Conservation (phyloP, 2,888 invertebrate species). For the Ophioninae sp. region DNA sequence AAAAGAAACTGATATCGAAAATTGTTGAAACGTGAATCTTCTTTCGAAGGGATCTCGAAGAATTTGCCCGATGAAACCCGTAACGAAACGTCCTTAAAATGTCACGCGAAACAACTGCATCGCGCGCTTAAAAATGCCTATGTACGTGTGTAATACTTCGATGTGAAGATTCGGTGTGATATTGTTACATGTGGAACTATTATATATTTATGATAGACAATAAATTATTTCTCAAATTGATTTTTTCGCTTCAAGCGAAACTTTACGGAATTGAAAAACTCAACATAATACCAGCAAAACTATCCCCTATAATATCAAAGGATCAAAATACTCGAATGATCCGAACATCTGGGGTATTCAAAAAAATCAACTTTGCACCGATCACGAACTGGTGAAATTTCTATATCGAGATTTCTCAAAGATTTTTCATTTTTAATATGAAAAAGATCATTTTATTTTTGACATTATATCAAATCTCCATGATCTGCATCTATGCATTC, state of each 20-base stretch:
- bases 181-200: constrained; percentile 48
- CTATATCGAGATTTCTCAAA: too few relatives aligned
- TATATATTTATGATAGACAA: constrained; percentile 53
- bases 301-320: too few relatives aligned
- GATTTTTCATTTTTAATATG: too few relatives aligned
- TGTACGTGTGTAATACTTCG: constrained; percentile 12
- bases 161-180: constrained; percentile 46
- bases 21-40: constrained; percentile 52
- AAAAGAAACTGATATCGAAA: constrained; percentile 59
- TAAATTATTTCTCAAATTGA: constrained; percentile 61
- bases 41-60: constrained; percentile 18
- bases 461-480: too few relatives aligned
- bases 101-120: constrained; percentile 8
- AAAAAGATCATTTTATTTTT: too few relatives aligned
- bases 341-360: too few relatives aligned
- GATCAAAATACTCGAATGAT: too few relatives aligned
- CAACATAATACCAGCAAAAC: too few relatives aligned
- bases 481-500: too few relatives aligned
- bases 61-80: constrained; percentile 13
- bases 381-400: too few relatives aligned
- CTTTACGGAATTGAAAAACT: too few relatives aligned
- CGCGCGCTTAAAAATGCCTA: background rate
- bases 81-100: constrained; percentile 13
- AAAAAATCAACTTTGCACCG: too few relatives aligned
- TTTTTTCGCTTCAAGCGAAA: background rate